phyloP scores from a whole-genome alignment of 2,888 invertebrate species.

The Onchidella celtica region DNA sequence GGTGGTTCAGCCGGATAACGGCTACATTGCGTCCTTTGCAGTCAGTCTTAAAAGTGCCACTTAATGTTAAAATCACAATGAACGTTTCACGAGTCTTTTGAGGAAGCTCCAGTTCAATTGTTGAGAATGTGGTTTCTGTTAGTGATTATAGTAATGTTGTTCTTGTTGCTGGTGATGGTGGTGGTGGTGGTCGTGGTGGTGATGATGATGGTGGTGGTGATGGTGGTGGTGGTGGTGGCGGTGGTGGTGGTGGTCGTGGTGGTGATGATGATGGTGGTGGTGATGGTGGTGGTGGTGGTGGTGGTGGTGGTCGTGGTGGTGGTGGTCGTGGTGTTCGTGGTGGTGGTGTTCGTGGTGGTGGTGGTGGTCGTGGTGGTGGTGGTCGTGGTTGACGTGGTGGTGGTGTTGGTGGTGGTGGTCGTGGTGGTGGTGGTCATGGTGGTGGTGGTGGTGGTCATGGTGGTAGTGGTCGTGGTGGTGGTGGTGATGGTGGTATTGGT shows the following conservation, averaged over 20 bases:
- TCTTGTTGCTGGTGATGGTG: neutral
- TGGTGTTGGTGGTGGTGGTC: no score
- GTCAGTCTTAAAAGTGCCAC: no score
- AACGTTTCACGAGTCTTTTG: no score
- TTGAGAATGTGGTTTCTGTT: no score
- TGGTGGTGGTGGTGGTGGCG: neutral
- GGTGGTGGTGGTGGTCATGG: constrained; percentile 11
- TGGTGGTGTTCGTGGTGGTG: no score
- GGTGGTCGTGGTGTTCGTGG: neutral
- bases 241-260: constrained; percentile 2
- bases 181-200: constrained; percentile 2
- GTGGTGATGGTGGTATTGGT: neutral
- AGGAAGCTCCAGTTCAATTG: no score
- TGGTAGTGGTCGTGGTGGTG: constrained; percentile 31
- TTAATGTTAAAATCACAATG: no score
- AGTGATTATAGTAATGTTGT: neutral
- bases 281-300: constrained; percentile 2
- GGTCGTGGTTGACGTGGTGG: neutral
- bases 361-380: neutral
- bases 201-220: neutral
- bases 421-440: neutral
- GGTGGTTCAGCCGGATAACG: no score
- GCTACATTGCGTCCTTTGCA: no score
- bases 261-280: neutral
- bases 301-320: no score